Base-by-base conservation (phyloP, 2,888 invertebrate species). In the Drosophila anomalata region DNA sequence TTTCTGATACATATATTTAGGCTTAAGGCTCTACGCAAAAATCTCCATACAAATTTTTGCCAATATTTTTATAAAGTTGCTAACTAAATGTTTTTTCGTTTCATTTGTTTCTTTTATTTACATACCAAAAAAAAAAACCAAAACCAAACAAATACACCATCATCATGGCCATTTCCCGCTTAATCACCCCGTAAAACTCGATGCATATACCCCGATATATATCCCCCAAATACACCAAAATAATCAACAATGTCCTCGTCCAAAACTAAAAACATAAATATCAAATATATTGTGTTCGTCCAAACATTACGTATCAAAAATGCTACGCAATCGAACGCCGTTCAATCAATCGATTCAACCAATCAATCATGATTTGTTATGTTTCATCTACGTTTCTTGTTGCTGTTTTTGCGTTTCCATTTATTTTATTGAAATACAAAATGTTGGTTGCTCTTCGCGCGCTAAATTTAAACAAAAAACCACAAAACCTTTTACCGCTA, bases 161-260 rank as follows among this genome's bases (percentile, higher is more conserved):
- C 89, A 90, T 90, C 89, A 90, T 91, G 91, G 90, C 90, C 91
- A 91, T 91, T 89, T 87, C 90, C 91, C 75, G 91, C 91, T 91
- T 91, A 87, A 87, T 89, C 88, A 88, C 87, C 79, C 83, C 82
- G 66, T 79, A 87, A 78, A 87, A 70, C 62, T 60, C 53, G 70
- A 69, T 63, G 72, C 65, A 68, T 62, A 73, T 44, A 62, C 53
- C n/a, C n/a, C n/a, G n/a, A n/a, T n/a, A n/a, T 74, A 53, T 48
- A 69, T 36, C n/a, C 36, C 41, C 41, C 41, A 9, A 42, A 41
- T 17, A 50, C 77, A 56, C 57, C 42, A 76, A 67, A 75, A 61
- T 74, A 76, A 71, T 76, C 59, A 58, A 71, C n/a, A 72, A 62
- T 82, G 89, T 87, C 80, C 78, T 76, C 73, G 83, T 82, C 78